A percentile compares a stretch with the other conserved stretches of the same genome.
These are phyloP conservation scores for Dryocosmus kuriphilus DNA, from an alignment of 2,888 invertebrate genomes.

Conservation along the genomic window DNA sequence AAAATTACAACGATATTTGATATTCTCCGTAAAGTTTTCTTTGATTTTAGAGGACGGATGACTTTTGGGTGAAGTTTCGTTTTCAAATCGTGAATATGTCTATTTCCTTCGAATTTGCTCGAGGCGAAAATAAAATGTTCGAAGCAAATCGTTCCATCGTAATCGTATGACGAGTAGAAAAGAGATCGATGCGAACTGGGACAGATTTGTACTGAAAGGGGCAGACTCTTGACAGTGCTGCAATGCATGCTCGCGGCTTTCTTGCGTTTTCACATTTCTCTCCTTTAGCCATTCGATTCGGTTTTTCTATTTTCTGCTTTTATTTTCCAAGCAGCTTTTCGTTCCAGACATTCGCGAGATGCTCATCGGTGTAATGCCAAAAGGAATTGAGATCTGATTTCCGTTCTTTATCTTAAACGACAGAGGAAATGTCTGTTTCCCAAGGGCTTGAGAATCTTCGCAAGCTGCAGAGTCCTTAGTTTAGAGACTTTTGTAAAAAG, in stretches of 20 bases:
- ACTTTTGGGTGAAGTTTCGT: constrained; percentile 28
- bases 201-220: constrained; percentile 26
- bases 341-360: neutral
- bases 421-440: constrained; percentile 7
- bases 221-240: constrained; percentile 34
- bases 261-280: constrained; percentile 15
- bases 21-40: constrained; percentile 11
- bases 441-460: neutral
- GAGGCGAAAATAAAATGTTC: constrained; percentile 16
- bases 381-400: constrained; percentile 12
- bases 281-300: constrained; percentile 21
- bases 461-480: neutral
- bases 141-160: constrained; percentile 9
- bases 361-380: neutral
- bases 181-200: constrained; percentile 19
- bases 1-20: constrained; percentile 26
- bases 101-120: constrained; percentile 26
- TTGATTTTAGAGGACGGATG: constrained; percentile 3
- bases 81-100: neutral
- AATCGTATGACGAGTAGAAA: too few relatives aligned
- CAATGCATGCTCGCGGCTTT: constrained; percentile 33
- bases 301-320: neutral
- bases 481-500: neutral
- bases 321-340: neutral
- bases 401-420: constrained; percentile 23